Evolutionary conservation across 2,888 invertebrate genomes (phyloP), one percentile per base, ranked within the genome.

Genomic region (Vannuccia rotundouncinata): DNA sequence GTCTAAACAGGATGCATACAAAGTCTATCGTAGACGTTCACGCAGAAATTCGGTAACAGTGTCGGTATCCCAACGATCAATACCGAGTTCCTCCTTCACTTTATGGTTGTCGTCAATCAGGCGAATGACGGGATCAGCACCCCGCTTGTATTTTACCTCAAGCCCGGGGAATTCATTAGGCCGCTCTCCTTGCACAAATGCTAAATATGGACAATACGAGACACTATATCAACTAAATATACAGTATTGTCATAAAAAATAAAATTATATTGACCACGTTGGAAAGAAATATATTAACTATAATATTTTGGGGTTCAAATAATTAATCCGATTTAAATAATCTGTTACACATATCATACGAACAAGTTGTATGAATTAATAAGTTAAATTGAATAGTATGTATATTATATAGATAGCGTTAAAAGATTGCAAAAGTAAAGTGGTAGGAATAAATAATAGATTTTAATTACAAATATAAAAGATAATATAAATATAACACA

Each of bases 1-100:
- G n/a, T n/a, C n/a, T n/a, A n/a, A n/a, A n/a, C n/a, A 75, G 75
- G n/a, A 29, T 29, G 27, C 17, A 29, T 77, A 1, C 13, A n/a
- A 30, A 31, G 29, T n/a, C 30, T 80, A 80, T 27, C 60, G 83
- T 83, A 97, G 90, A 90, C 95, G 93, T 45, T 95, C 93, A 84
- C 92, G 93, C 83, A 99, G 91, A 89, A 97, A 99, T 88, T 97
- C 96, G 87, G 95, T 94, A 0, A 99, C 93, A 0, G 96, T 94
- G 88, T 99, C 97, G 0, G 98, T 98, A 88, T 97, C 94, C 98
- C 98, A 98, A 87, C 96, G 96, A 84, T 95, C 95, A 86, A 99
- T 96, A 78, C 95, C 96, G 30, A 98, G 91, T 28, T 93, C 87
- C 82, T 95, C 95, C 86, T 92, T 92, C 0, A 94, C 91, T 31